Evolutionary conservation across 2,888 invertebrate species (phyloP).

Genomic region (Lithophane socia): DNA sequence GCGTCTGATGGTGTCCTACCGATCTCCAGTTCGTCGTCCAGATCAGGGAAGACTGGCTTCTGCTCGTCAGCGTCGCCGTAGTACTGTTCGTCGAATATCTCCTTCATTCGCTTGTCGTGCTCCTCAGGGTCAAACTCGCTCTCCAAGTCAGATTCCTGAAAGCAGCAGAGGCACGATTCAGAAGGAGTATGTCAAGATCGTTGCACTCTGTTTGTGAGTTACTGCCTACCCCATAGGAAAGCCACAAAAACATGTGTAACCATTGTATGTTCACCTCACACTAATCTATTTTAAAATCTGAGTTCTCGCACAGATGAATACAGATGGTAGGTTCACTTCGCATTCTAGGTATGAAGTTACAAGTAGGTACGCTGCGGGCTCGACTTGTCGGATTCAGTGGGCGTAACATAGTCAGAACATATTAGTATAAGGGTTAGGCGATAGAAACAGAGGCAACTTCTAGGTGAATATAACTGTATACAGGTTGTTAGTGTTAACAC

Average conservation of each 20-base stretch:
- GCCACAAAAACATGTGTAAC: neutral
- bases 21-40: slow-evolving; percentile 93
- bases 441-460: too few species aligned
- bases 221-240: too few species aligned
- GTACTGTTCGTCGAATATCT: slow-evolving; percentile 96
- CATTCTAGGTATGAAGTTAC: too few species aligned
- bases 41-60: slow-evolving; percentile 96
- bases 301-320: too few species aligned
- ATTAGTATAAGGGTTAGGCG: too few species aligned
- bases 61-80: slow-evolving; percentile 93
- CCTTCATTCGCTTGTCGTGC: slow-evolving; percentile 96
- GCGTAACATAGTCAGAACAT: too few species aligned
- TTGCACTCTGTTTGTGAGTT: neutral
- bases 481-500: too few species aligned
- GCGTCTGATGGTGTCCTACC: slow-evolving; percentile 73
- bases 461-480: too few species aligned
- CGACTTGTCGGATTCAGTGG: too few species aligned
- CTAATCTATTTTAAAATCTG: neutral
- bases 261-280: neutral
- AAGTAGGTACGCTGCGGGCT: too few species aligned
- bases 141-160: slow-evolving; percentile 94
- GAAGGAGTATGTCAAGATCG: neutral
- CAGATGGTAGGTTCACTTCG: too few species aligned
- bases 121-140: slow-evolving; percentile 97
- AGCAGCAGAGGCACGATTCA: neutral